Evolutionary conservation across 2,113 vertebrate genomes (phyloP).

Genomic region (Cyanoramphus novaezelandiae): DNA sequence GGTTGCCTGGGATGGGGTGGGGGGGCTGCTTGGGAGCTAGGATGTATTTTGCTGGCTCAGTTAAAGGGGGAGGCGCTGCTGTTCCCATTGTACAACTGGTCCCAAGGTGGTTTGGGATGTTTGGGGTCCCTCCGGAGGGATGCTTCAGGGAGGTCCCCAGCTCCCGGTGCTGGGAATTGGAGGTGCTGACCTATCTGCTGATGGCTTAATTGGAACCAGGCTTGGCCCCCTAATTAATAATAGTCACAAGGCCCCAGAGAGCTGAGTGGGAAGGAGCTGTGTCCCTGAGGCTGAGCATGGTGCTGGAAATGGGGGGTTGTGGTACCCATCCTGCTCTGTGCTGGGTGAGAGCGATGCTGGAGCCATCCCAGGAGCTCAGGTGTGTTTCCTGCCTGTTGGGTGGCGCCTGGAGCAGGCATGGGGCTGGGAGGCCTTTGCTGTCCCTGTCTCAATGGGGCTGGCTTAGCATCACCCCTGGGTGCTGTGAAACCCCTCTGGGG

Average conservation of each 20-base stretch:
- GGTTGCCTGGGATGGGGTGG: background rate
- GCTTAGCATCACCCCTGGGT: background rate
- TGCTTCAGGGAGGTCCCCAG: background rate
- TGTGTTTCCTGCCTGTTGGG: background rate
- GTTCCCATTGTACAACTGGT: background rate
- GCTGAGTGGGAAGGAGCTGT: background rate
- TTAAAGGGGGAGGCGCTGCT: background rate
- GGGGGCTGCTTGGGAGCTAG: background rate
- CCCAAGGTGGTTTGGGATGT: background rate
- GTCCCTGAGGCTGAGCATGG: fast-evolving
- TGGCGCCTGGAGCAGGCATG: background rate
- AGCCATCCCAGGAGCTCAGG: background rate
- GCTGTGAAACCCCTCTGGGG: background rate
- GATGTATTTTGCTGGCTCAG: fast-evolving
- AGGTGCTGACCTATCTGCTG: background rate
- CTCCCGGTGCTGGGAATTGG: background rate
- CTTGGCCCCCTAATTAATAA: background rate
- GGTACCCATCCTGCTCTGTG: fast-evolving
- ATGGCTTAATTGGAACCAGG: background rate
- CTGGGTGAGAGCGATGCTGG: background rate
- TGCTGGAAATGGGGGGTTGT: fast-evolving
- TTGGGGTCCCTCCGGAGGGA: background rate
- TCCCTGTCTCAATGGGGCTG: background rate
- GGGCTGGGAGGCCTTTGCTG: background rate
- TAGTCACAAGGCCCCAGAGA: background rate